Evolutionary conservation across 2,113 vertebrate species (phyloP), one percentile per base, ranked within the genome.

Genomic region (Mesembrinibis cayennensis): DNA sequence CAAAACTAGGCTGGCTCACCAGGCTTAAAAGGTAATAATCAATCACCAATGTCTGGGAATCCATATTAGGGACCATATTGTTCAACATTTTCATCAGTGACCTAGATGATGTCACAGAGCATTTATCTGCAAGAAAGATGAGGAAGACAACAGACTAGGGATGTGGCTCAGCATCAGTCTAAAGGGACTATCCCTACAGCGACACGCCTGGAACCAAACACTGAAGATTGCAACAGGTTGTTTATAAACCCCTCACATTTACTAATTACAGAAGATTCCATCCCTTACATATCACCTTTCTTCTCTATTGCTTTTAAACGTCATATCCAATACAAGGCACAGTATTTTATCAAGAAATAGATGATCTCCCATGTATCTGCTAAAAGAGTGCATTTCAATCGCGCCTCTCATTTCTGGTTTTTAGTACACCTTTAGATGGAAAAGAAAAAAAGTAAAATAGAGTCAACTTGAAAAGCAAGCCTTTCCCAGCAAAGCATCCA

Each of bases 341-440:
- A 23, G 73, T 59, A 87, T 92, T 96, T 83, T 92, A 81, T 55
- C 94, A 93, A 84, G 85, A 94, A 97, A 97, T 44, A 56, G 5
- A 4, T 53, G 72, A 90, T 70, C 79, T 85, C 93, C 73, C 85
- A 34, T 53, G 67, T 63, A 40, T 36, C 85, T 95, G 49, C 72
- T 82, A 91, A 90, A 77, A 94, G 83, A 96, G 83, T 76, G 40
- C 62, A 76, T 90, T 91, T 95, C 82, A 90, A 63, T 73, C 76
- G 55, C 96, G 58, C 71, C 65, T 93, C 83, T 94, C 79, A 66
- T 84, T 96, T 96, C 92, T 93, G 85, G 16, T 83, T 92, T 83
- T 93, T 42, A 83, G 38, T 59, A 72, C 82, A 80, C 9, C 3
- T 18, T 49, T 47, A 95, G 87, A 97, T 85, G 74, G 95, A 96